Percentiles rank a stretch among this genome's conserved stretches.
Conservation (phyloP, 2,888 invertebrate species). For the Oscheius onirici region DNA sequence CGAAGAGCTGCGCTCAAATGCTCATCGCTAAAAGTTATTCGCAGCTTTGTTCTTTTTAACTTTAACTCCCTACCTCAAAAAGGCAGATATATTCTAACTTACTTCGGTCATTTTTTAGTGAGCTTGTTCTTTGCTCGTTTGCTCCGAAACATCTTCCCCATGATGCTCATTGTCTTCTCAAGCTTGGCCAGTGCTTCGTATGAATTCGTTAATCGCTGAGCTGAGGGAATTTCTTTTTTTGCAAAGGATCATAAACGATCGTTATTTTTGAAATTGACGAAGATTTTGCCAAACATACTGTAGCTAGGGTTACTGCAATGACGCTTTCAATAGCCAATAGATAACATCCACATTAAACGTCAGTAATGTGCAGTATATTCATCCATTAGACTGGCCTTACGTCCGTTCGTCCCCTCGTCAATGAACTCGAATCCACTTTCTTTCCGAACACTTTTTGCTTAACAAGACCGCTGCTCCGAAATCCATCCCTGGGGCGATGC, state of each 20-base stretch:
- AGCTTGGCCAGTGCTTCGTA: conserved; percentile 4
- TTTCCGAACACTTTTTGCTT: conserved; percentile 8
- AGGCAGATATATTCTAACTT: no score
- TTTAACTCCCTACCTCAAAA: background rate
- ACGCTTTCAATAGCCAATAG: background rate
- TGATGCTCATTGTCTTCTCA: conserved; percentile 4
- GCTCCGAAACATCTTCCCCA: background rate
- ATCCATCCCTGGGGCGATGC: conserved; percentile 29
- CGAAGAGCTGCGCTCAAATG: no score
- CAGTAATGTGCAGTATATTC: background rate
- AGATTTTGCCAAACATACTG: background rate
- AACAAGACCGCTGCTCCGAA: conserved; percentile 5
- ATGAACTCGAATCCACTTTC: background rate
- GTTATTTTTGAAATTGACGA: background rate
- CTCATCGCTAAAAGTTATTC: no score
- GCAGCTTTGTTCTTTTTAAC: background rate
- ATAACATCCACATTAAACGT: background rate
- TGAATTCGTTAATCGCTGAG: conserved; percentile 17
- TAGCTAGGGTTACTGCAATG: background rate
- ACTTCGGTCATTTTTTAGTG: background rate
- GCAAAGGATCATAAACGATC: background rate
- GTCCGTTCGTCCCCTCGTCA: background rate
- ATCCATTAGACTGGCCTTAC: background rate
- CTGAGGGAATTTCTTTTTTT: background rate
- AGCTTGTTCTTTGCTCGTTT: conserved; percentile 2